Conservation (phyloP, 2,797 vertebrate genomes). For the Phoxinus dragarum region DNA sequence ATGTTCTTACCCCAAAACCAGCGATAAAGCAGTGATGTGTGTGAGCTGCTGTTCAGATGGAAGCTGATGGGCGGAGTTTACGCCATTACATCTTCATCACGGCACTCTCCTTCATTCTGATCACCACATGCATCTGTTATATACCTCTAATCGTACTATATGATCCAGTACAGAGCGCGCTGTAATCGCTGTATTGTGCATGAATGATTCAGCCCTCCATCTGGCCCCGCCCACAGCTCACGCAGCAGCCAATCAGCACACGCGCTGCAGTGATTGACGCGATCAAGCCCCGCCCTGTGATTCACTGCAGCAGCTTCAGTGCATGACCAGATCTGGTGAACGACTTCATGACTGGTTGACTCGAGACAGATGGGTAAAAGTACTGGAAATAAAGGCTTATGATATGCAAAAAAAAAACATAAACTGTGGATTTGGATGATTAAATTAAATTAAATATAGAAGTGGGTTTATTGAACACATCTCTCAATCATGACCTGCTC, state of each 20-base stretch:
- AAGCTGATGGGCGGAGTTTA: constrained; percentile 35
- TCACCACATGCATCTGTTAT: not conserved
- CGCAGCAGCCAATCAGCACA: not conserved
- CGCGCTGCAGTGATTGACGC: not conserved
- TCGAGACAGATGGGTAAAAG: not conserved
- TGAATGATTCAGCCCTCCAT: not conserved
- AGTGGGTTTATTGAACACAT: not conserved
- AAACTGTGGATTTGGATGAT: too few relatives aligned
- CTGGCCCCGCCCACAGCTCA: not conserved
- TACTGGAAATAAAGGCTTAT: not conserved
- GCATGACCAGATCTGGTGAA: not conserved
- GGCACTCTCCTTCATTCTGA: not conserved
- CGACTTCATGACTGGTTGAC: not conserved
- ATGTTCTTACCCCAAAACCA: constrained; percentile 23
- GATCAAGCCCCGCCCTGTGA: not conserved
- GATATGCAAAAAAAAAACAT: not conserved
- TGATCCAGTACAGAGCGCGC: not conserved
- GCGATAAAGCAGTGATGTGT: constrained; percentile 5
- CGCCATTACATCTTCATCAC: constrained; percentile 10
- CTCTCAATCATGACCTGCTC: not conserved
- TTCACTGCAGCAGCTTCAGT: constrained; percentile 21
- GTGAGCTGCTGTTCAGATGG: constrained; percentile 24
- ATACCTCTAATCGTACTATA: not conserved
- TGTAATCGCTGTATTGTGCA: not conserved
- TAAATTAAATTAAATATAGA: too few relatives aligned